These are phyloP conservation scores for Nineta flava DNA, from an alignment of 2,888 invertebrate species.

Conservation along the genomic window DNA sequence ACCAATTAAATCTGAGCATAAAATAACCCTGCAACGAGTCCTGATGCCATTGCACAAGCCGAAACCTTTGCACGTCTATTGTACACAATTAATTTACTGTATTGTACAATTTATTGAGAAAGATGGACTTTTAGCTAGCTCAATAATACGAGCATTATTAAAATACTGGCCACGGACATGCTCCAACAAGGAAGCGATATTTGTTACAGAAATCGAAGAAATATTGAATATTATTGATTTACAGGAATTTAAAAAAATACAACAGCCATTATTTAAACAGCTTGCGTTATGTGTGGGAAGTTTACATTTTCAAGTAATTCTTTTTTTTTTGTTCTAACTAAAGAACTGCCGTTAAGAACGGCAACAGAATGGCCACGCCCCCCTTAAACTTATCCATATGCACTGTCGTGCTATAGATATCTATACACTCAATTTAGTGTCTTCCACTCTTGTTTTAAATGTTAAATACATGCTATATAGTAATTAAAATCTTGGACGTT, in stretches of 20 bases:
- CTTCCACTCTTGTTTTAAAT: too few species aligned
- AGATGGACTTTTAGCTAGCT: constrained; percentile 94
- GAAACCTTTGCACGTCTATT: constrained; percentile 93
- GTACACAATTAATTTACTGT: constrained; percentile 98
- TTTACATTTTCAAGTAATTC: constrained; percentile 87
- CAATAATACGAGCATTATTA: constrained; percentile 89
- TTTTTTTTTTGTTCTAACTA: background rate
- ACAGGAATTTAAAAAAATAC: constrained; percentile 91
- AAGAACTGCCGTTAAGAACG: background rate
- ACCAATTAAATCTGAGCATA: constrained; percentile 97
- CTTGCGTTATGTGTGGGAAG: constrained; percentile 95
- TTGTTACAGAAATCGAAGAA: constrained; percentile 96
- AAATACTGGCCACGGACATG: constrained; percentile 99
- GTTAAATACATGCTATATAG: too few species aligned
- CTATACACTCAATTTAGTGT: too few species aligned
- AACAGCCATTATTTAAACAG: constrained; percentile 91
- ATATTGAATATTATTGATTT: constrained; percentile 98
- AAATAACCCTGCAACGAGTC: constrained; percentile 95
- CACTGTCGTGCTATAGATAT: too few species aligned
- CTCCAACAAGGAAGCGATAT: constrained; percentile 99
- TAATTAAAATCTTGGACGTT: too few species aligned
- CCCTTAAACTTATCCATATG: too few species aligned
- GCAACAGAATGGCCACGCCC: too few species aligned
- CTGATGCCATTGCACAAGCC: constrained; percentile 97
- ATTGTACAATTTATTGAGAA: constrained; percentile 99